Conservation (phyloP, 2,888 invertebrate genomes). For the Strigamia transsilvanica region DNA sequence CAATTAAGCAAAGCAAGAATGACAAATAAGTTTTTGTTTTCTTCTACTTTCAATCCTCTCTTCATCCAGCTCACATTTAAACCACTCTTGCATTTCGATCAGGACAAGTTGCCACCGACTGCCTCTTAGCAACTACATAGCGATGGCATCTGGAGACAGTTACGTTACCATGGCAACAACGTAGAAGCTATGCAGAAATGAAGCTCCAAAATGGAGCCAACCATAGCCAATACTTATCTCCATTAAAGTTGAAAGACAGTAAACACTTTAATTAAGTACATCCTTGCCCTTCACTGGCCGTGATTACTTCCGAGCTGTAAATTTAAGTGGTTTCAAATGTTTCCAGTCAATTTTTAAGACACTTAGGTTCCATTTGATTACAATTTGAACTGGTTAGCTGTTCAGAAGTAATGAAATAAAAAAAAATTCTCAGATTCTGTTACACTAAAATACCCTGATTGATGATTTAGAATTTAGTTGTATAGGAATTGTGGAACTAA, state of each 20-base stretch:
- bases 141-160: constrained; percentile 31
- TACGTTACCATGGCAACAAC: neutral
- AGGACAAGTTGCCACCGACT: constrained; percentile 9
- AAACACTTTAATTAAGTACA: constrained; percentile 27
- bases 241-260: constrained; percentile 26
- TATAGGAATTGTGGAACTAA: too few relatives aligned
- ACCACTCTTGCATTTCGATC: constrained; percentile 30
- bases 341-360: too few relatives aligned
- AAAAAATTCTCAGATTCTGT: neutral
- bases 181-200: constrained; percentile 8
- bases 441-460: too few relatives aligned
- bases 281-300: neutral
- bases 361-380: too few relatives aligned
- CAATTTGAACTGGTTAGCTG: too few relatives aligned
- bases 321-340: too few relatives aligned
- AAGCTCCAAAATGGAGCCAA: constrained; percentile 10
- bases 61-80: neutral
- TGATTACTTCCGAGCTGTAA: neutral
- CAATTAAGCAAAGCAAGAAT: constrained; percentile 23
- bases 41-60: neutral
- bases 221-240: constrained; percentile 12
- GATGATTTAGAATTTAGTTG: too few relatives aligned
- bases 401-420: neutral
- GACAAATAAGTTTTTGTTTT: constrained; percentile 4
- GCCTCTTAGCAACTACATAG: constrained; percentile 6